Base-by-base conservation (phyloP, 1,140 invertebrate genomes). In the Drosophila bipectinata region DNA sequence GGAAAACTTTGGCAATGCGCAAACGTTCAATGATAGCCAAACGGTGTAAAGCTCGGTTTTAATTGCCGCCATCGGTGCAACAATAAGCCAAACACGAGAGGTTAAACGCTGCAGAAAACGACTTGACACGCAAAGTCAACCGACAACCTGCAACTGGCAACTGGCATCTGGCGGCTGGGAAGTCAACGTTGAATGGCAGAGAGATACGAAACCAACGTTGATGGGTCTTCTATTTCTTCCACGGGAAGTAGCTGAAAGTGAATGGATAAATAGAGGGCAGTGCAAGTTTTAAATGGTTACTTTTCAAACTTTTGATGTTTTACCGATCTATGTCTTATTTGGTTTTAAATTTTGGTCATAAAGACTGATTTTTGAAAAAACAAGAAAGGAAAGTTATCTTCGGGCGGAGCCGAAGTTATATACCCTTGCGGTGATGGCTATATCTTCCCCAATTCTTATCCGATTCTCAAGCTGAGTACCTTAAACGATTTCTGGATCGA, bases 121-220 rank as follows among this genome's bases (percentile, higher is more conserved):
- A 64, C 47, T 66, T 45, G 63, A 64, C 63, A 67, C 63, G 60
- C 63, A 64, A 49, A 53, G 47, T 51, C n/a, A 41, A 51, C 37
- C 28, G 63, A 45, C 61, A 63, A 48, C 60, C 8, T 8, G 32
- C 32, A 41, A 5, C 30, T 9, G 7, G 30, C 30, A 32, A 32
- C 32, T 12, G 12, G 37, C 51, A 32, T 63, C 62, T n/a, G 12
- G 26, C 52, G 30, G 9, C 41, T 30, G 10, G 7, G 21, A 21
- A 41, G 26, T 49, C 69, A 69, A 79, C 77, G 62, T 26, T 21
- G 71, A 41, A 8, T 10, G 5, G 28, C 9, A 6, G 32, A 32
- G 24, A 37, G 30, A 51, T 32, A 2, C 59, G 45, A 32, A 62
- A 64, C 72, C 81, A 51, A 79, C 80, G 80, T n/a, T 57, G 75